Evolutionary conservation across 2,113 vertebrate species (phyloP).

Genomic region (Arvicanthis niloticus): DNA sequence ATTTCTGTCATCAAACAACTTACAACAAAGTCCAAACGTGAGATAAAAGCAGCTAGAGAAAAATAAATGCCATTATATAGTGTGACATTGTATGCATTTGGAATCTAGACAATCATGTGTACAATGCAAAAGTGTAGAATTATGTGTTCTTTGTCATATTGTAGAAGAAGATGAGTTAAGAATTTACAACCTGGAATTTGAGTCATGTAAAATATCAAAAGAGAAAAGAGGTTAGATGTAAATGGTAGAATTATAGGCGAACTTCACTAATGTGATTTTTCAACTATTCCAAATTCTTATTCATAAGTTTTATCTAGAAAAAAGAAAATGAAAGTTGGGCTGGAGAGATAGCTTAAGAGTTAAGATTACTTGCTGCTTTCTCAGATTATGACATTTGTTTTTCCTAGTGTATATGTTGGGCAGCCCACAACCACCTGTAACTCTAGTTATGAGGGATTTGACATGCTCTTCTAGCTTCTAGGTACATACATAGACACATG

Average conservation of each 20-base stretch:
- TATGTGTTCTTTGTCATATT: not conserved
- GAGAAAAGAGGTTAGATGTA: not conserved
- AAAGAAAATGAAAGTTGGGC: not conserved
- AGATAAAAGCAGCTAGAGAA: not conserved
- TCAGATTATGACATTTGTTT: not conserved
- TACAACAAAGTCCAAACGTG: slow-evolving; percentile 5
- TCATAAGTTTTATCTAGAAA: not conserved
- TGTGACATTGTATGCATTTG: not conserved
- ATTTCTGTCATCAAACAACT: not conserved
- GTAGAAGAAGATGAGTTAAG: not conserved
- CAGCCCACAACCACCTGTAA: not conserved
- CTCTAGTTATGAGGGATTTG: not conserved
- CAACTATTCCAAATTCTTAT: not conserved
- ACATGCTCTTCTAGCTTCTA: not conserved
- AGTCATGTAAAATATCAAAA: not conserved
- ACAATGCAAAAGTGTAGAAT: not conserved
- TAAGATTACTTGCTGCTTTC: not conserved
- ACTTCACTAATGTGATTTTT: slow-evolving; percentile 17
- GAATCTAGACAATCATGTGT: not conserved
- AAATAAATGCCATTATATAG: not conserved
- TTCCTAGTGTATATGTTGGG: not conserved
- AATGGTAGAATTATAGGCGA: not conserved
- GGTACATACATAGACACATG: no score
- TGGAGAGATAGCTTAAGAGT: not conserved
- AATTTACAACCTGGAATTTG: not conserved